Base-by-base conservation (phyloP, 2,797 vertebrate species). In the Melanotaenia pygmaea region DNA sequence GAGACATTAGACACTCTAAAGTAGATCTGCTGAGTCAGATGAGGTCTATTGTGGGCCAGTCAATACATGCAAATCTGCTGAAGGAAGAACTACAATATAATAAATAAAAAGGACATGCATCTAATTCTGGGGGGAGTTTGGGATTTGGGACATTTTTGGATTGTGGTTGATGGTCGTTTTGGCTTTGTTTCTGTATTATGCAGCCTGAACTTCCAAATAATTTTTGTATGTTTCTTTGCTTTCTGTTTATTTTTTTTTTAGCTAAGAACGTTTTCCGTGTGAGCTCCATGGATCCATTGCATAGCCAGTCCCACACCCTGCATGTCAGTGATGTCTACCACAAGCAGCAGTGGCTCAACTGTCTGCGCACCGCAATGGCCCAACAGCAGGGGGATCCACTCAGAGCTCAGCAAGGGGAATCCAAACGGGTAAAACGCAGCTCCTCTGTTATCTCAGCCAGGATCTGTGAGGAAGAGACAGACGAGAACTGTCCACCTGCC, bases 321-420 rank as follows among this genome's bases (percentile, higher is more conserved):
- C 95, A 97, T 68, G 96, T 96, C 88, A 98, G 97, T 0, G 97
- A 99, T 0, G 75, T 98, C 34, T 99, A 98, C 93, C 97, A 98
- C 93, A 99, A 99, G 91, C 98, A 99, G 89, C 97, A 98, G 65
- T 99, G 98, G 97, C 94, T 98, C 68, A 98, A 95, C 70, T 97
- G 96, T 68, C 93, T 99, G 13, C 96, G 96, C 22, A 76, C 82
- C 0, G 97, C 98, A 14, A 90, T 97, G 5, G 83, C 94, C 1
- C 94, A 95, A 0, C 94, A 95, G 82, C 96, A 90, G 67, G 76
- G 34, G 64, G 78, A 77, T 20, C 79, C 68, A 53, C 67, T 76
- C 3, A 58, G 7, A 34, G 47, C 9, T 43, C 93, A 93, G 5
- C 93, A 93, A 24, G 91, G 70, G 0, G 91, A 94, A 8, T 92